Base-by-base conservation (phyloP, 2,888 invertebrate species). In the Anagyrus pseudococci region DNA sequence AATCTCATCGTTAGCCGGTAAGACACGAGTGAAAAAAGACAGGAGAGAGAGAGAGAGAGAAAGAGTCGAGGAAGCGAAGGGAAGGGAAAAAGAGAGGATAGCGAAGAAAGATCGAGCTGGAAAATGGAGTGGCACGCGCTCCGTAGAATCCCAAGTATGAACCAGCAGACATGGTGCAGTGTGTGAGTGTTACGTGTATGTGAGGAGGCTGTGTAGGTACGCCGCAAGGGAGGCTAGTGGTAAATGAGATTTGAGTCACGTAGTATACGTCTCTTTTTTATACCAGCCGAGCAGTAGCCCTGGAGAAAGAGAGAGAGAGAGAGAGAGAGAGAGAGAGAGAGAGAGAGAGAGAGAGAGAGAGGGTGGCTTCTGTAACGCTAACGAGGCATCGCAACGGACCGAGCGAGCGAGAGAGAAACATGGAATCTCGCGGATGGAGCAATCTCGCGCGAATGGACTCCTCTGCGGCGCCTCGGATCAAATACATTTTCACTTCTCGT, bases 171-270 rank as follows among this genome's bases (percentile, higher is more conserved):
- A 13, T n/a, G n/a, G n/a, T n/a, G n/a, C n/a, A n/a, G n/a, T n/a
- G n/a, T n/a, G n/a, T n/a, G n/a, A n/a, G n/a, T n/a, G n/a, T n/a
- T n/a, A n/a, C n/a, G n/a, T n/a, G n/a, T n/a, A n/a, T n/a, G n/a
- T n/a, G n/a, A n/a, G n/a, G n/a, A n/a, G n/a, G n/a, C n/a, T 6
- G 10, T 47, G 22, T 23, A 22, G 22, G 49, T 19, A 13, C 47
- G 13, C 50, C 47, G 62, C 60, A 56, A 61, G 64, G 53, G n/a
- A 50, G 57, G 10, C 41, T 41, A 17, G n/a, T n/a, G n/a, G 37
- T 55, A 69, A 77, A 76, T 75, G 70, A 73, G 75, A 78, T 78
- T 77, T 77, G 70, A 77, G 78, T 78, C 78, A 78, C 78, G 78
- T 78, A 76, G 68, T 53, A 46, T 58, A 60, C 67, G 70, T 73